A percentile compares a stretch with the other conserved stretches of the same genome.
Evolutionary conservation across 2,113 vertebrate genomes (phyloP).

Genomic region (Eolophus roseicapilla): DNA sequence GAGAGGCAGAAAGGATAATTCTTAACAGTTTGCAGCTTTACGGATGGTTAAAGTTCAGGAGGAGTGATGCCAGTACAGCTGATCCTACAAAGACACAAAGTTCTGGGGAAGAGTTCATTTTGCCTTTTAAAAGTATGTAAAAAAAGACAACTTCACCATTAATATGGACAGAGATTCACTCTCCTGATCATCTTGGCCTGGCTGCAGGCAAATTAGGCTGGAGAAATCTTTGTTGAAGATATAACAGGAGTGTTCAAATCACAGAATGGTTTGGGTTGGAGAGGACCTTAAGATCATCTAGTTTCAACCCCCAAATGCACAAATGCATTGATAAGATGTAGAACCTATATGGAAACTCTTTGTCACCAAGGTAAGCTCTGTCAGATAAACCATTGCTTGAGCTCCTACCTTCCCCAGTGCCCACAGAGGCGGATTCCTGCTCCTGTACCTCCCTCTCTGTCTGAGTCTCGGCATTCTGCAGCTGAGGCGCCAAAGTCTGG

Average conservation of each 20-base stretch:
- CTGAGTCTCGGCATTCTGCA: constrained; percentile 96
- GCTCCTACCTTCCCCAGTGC: constrained; percentile 74
- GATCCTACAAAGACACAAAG: background rate
- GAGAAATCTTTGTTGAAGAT: background rate
- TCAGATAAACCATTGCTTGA: background rate
- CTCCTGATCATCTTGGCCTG: background rate
- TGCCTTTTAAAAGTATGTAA: background rate
- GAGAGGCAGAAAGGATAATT: background rate
- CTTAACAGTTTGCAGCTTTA: background rate
- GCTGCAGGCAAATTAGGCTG: background rate
- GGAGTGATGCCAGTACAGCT: background rate
- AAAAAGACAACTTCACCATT: background rate
- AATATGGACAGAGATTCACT: background rate
- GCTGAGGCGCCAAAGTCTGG: constrained; percentile 91
- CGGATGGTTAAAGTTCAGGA: background rate
- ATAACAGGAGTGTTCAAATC: background rate
- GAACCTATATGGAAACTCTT: background rate
- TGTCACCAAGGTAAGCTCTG: background rate
- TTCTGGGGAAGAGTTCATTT: background rate
- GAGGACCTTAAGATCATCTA: background rate
- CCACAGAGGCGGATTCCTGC: constrained; percentile 73
- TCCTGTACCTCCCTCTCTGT: constrained; percentile 90
- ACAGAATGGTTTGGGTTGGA: background rate
- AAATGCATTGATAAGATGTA: background rate
- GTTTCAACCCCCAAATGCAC: background rate